Evolutionary conservation across 1,140 invertebrate species (phyloP).

Genomic region (Drosophila obscura): DNA sequence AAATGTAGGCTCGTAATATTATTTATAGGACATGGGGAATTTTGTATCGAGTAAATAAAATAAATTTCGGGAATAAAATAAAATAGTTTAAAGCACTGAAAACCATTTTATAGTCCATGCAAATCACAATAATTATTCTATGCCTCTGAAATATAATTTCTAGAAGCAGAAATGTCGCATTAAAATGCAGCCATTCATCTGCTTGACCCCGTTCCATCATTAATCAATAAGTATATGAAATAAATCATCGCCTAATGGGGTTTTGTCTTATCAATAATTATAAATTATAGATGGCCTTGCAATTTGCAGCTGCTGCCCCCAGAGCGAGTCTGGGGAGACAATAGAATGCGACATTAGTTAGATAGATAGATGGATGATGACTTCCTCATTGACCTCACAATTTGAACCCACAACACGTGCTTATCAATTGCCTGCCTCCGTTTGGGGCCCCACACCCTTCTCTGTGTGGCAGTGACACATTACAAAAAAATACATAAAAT

Average conservation of each 20-base stretch:
- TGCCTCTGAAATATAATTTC: not conserved
- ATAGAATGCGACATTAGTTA: conserved; percentile 48
- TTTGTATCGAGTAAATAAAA: no score
- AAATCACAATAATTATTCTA: no score
- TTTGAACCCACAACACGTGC: conserved; percentile 71
- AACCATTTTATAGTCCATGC: no score
- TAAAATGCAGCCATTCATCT: conserved; percentile 3
- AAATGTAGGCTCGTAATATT: no score
- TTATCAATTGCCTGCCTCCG: conserved; percentile 63
- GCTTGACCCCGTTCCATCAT: not conserved
- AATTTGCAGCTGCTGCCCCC: conserved; percentile 60
- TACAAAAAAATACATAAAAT: conserved; percentile 18
- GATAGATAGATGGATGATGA: not conserved
- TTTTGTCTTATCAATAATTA: conserved; percentile 36
- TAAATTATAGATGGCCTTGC: conserved; percentile 13
- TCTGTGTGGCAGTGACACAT: not conserved
- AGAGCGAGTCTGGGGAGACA: conserved; percentile 51
- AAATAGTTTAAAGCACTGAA: no score
- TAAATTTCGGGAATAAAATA: no score
- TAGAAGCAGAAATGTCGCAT: conserved; percentile 5
- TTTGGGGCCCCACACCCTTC: conserved; percentile 16
- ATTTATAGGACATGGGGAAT: no score
- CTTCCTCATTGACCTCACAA: conserved; percentile 69
- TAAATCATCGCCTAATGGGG: conserved; percentile 6
- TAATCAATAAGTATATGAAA: conserved; percentile 23